These are phyloP conservation scores for Andricus quercusramuli DNA, from an alignment of 2,888 invertebrate species.

Conservation along the genomic window DNA sequence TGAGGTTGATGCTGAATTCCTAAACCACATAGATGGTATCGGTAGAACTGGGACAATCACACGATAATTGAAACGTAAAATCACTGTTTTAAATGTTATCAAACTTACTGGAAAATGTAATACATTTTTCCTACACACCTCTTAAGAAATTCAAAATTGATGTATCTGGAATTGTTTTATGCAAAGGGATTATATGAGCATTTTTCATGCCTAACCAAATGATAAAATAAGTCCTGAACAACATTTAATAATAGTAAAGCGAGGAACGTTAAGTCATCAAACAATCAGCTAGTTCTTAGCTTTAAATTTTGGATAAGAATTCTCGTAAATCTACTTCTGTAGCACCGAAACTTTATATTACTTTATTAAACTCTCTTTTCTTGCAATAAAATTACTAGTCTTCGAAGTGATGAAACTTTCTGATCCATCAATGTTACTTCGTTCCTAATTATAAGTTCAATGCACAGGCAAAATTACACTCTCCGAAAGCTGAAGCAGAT, in stretches of 20 bases:
- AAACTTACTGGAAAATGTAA: not conserved
- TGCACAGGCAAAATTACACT: not conserved
- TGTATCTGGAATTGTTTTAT: no score
- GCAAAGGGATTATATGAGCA: no score
- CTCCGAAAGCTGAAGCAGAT: not conserved
- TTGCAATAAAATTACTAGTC: not conserved
- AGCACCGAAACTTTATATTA: conserved; percentile 11
- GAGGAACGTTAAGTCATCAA: not conserved
- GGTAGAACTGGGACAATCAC: conserved; percentile 10
- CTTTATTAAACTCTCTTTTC: not conserved
- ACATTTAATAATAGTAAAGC: not conserved
- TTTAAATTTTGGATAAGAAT: not conserved
- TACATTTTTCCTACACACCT: no score
- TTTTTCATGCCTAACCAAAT: not conserved
- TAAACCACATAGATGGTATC: conserved; percentile 14
- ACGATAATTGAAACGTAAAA: conserved; percentile 6
- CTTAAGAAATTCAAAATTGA: no score
- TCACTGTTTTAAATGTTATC: not conserved
- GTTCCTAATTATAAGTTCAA: not conserved
- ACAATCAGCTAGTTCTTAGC: not conserved
- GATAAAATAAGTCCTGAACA: not conserved
- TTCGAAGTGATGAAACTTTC: conserved; percentile 7
- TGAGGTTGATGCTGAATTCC: conserved; percentile 26
- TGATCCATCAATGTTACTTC: not conserved
- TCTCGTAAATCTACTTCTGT: not conserved